Conservation (phyloP, 2,888 invertebrate genomes). For the Cephus rjabovi region DNA sequence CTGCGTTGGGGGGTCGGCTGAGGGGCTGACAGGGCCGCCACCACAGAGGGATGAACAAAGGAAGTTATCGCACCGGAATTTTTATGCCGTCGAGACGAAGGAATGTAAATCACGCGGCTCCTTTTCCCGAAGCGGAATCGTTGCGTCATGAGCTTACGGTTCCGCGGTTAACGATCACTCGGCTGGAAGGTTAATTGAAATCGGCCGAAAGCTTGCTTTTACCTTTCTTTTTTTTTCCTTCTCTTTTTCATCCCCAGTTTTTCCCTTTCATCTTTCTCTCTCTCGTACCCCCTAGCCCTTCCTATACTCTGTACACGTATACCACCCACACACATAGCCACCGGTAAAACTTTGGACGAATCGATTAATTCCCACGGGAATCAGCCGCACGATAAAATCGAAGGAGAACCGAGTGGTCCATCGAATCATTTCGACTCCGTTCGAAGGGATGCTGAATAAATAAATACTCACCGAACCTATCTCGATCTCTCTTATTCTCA, state of each 20-base stretch:
- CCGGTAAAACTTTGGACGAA: not conserved
- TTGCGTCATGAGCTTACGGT: not conserved
- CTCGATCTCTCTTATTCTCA: not conserved
- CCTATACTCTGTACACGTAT: not conserved
- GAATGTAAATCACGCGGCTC: conserved; percentile 60
- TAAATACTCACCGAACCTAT: not conserved
- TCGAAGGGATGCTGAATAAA: conserved; percentile 20
- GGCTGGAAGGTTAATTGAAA: not conserved
- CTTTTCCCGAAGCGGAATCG: conserved; percentile 1
- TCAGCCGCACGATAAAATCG: not conserved
- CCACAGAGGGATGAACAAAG: conserved; percentile 60
- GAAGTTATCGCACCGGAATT: conserved; percentile 64
- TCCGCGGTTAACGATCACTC: not conserved
- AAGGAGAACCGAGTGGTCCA: not conserved
- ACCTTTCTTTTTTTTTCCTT: not conserved
- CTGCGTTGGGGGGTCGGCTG: not conserved
- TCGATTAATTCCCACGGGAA: not conserved
- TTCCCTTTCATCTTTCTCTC: conserved; percentile 23
- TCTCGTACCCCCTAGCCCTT: conserved; percentile 16
- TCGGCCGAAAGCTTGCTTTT: not conserved
- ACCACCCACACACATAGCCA: not conserved
- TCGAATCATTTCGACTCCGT: conserved; percentile 1
- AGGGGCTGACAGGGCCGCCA: conserved; percentile 22
- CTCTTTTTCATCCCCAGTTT: not conserved
- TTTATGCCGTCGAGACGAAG: conserved; percentile 61